Conservation (phyloP, 2,888 invertebrate species). For the Drosophila subquinaria region DNA sequence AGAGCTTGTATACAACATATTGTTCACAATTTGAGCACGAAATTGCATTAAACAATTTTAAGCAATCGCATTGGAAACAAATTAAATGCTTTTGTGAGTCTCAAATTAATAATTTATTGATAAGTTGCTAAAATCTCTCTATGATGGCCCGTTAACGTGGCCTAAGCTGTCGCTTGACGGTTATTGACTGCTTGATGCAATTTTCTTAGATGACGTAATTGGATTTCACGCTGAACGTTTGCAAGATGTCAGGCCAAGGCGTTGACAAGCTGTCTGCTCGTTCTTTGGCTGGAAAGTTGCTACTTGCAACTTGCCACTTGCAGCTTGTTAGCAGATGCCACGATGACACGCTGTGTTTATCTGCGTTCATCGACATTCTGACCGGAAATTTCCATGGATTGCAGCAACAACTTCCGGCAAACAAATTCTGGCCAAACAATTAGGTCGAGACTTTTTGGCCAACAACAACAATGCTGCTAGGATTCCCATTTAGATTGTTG, state of each 20-base stretch:
- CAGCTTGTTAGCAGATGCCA: constrained; percentile 41
- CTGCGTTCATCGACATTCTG: constrained; percentile 28
- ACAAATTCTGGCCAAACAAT: constrained; percentile 34
- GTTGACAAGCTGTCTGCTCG: constrained; percentile 23
- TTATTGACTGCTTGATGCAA: constrained; percentile 54
- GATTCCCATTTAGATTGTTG: constrained; percentile 45
- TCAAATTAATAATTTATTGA: constrained; percentile 5
- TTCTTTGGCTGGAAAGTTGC: constrained; percentile 23
- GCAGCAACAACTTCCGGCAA: constrained; percentile 45
- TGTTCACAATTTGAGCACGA: constrained; percentile 38
- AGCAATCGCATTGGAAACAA: constrained; percentile 14
- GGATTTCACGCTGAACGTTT: constrained; percentile 48
- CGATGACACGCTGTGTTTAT: constrained; percentile 11
- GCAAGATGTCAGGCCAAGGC: constrained; percentile 28
- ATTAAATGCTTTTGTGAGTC: constrained; percentile 8
- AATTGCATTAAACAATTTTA: constrained; percentile 29
- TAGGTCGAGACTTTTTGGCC: constrained; percentile 9
- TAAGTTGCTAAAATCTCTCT: constrained; percentile 31
- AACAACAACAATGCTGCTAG: constrained; percentile 6
- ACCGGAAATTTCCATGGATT: constrained; percentile 48
- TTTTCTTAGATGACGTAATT: constrained; percentile 65
- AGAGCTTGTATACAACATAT: constrained; percentile 16
- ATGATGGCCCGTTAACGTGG: constrained; percentile 25
- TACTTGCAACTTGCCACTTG: constrained; percentile 44
- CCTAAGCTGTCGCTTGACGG: constrained; percentile 6